A percentile compares a stretch with the other conserved stretches of the same genome.
These are phyloP conservation scores for Lucilia cuprina DNA, from an alignment of 1,140 invertebrate genomes.

Conservation along the genomic window DNA sequence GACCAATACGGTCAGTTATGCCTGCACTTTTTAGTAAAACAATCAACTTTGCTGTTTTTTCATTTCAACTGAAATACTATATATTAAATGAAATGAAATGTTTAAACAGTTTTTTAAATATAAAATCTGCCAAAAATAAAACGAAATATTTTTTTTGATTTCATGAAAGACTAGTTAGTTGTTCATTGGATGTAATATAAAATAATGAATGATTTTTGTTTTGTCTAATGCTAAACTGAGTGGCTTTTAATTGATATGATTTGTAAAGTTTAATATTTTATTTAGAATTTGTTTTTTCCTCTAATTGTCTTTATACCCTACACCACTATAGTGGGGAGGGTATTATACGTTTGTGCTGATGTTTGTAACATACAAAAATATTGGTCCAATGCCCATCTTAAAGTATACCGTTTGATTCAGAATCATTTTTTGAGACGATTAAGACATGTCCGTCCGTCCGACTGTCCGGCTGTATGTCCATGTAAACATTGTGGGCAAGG, in stretches of 20 bases:
- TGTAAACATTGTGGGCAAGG: too few relatives aligned
- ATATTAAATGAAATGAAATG: background rate
- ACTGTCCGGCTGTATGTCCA: too few relatives aligned
- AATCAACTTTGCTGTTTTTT: background rate
- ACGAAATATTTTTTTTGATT: background rate
- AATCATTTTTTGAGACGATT: too few relatives aligned
- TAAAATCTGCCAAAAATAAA: background rate
- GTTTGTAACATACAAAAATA: too few relatives aligned
- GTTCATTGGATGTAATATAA: background rate
- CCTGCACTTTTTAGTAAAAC: constrained; percentile 4
- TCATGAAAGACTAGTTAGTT: background rate
- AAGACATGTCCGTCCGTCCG: too few relatives aligned
- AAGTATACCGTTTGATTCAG: too few relatives aligned
- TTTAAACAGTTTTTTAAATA: background rate
- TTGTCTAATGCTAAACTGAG: background rate
- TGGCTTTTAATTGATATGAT: background rate
- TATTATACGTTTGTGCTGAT: too few relatives aligned
- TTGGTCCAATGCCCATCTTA: too few relatives aligned
- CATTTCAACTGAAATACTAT: background rate
- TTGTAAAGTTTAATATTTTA: background rate
- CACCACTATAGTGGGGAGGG: too few relatives aligned
- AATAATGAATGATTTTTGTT: background rate
- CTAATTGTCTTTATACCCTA: constrained; percentile 7
- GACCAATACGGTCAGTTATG: constrained; percentile 23
- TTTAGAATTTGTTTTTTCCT: background rate